Conservation (phyloP, 2,888 invertebrate species). For the Proisotoma minuta region DNA sequence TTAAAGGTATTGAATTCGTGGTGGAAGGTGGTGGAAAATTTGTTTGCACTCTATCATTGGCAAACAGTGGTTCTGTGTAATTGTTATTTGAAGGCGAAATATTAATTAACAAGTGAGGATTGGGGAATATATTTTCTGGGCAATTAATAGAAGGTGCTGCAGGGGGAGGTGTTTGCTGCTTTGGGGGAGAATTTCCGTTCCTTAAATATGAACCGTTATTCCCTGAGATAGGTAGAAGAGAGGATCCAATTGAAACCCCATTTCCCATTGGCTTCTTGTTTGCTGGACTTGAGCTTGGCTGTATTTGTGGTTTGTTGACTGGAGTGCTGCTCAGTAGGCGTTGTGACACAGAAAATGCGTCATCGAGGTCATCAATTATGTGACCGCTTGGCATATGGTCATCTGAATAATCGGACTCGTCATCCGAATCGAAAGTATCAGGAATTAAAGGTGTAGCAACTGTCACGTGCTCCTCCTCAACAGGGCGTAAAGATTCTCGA, state of each 20-base stretch:
- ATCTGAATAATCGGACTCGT: slow-evolving; percentile 31
- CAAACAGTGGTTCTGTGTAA: slow-evolving; percentile 27
- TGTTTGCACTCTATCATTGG: slow-evolving; percentile 29
- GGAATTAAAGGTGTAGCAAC: slow-evolving; percentile 33
- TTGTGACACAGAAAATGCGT: slow-evolving; percentile 13
- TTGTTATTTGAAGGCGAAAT: slow-evolving; percentile 30
- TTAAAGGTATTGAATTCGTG: slow-evolving; percentile 10
- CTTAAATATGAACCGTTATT: neutral
- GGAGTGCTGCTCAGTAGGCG: slow-evolving; percentile 23
- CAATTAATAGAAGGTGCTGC: slow-evolving; percentile 12
- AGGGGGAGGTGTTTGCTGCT: neutral
- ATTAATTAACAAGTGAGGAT: slow-evolving; percentile 5
- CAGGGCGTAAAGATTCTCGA: slow-evolving; percentile 20
- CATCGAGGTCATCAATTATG: slow-evolving; percentile 32
- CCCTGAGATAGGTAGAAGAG: slow-evolving; percentile 18
- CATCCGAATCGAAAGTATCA: slow-evolving; percentile 39
- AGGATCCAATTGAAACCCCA: slow-evolving; percentile 25
- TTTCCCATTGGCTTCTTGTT: slow-evolving; percentile 16
- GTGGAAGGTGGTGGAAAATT: slow-evolving; percentile 10
- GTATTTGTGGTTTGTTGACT: neutral
- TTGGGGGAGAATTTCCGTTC: neutral
- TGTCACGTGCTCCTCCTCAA: slow-evolving; percentile 28
- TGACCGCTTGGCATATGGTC: slow-evolving; percentile 19
- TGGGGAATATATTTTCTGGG: neutral
- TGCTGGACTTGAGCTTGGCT: slow-evolving; percentile 14